Percentiles rank a stretch among this genome's conserved stretches.
Conservation (phyloP, 2,113 vertebrate species). For the Siniperca knerii region DNA sequence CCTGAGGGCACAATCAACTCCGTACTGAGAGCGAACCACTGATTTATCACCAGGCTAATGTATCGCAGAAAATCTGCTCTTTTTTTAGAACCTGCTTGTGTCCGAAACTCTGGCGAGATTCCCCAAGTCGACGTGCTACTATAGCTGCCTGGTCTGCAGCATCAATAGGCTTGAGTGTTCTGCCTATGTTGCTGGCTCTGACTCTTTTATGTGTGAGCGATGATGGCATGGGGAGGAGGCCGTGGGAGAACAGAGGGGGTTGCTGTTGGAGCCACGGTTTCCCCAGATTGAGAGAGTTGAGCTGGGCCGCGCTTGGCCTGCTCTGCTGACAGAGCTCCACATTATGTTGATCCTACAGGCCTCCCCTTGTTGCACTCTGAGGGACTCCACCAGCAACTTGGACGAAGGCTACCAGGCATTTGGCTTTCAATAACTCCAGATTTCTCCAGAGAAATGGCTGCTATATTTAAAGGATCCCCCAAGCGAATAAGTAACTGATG, state of each 20-base stretch:
- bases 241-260: slow-evolving; percentile 75
- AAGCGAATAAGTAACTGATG: slow-evolving; percentile 14
- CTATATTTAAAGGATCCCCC: slow-evolving; percentile 13
- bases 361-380: slow-evolving; percentile 72
- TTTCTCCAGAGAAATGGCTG: slow-evolving; percentile 37
- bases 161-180: slow-evolving; percentile 73
- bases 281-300: slow-evolving; percentile 63
- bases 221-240: slow-evolving; percentile 65
- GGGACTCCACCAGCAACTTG: slow-evolving; percentile 59
- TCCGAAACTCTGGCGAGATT: slow-evolving; percentile 40
- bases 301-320: slow-evolving; percentile 51
- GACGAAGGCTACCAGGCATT: slow-evolving; percentile 38
- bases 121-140: slow-evolving; percentile 30
- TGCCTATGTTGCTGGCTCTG: slow-evolving; percentile 42
- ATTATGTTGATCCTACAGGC: slow-evolving; percentile 79
- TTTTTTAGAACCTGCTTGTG: slow-evolving; percentile 26
- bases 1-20: slow-evolving; percentile 10
- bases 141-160: slow-evolving; percentile 39
- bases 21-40: background rate
- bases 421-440: slow-evolving; percentile 26
- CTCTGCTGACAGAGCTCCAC: slow-evolving; percentile 76
- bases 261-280: slow-evolving; percentile 71
- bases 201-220: slow-evolving; percentile 58
- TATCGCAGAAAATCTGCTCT: slow-evolving; percentile 19
- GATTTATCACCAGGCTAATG: slow-evolving; percentile 18